Percentiles rank a stretch among this genome's conserved stretches.
These are phyloP conservation scores for Rhombomys opimus DNA, from an alignment of 2,113 vertebrate genomes.

Conservation along the genomic window DNA sequence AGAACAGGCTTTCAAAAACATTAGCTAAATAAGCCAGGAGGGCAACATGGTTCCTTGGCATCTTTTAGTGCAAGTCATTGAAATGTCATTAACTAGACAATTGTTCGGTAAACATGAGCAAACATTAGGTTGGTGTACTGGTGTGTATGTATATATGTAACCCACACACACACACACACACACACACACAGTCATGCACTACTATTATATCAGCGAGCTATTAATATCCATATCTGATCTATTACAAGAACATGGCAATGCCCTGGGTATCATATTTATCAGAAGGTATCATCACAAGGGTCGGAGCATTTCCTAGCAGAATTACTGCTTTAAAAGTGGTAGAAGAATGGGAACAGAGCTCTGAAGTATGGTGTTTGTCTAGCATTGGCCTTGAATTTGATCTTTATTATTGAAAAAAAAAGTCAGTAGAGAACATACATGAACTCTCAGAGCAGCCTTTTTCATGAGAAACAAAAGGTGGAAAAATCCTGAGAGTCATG, in stretches of 20 bases:
- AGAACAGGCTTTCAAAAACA: neutral
- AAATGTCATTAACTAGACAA: neutral
- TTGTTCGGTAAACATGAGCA: neutral
- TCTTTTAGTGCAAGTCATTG: conserved; percentile 51
- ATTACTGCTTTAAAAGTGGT: neutral
- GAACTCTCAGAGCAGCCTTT: neutral
- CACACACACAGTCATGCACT: no score
- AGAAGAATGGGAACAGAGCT: neutral
- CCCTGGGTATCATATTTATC: neutral
- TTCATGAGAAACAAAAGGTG: neutral
- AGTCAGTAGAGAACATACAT: neutral
- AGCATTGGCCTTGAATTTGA: neutral
- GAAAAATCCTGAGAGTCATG: neutral
- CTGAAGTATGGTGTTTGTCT: neutral
- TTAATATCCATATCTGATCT: neutral
- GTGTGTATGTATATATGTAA: conserved; percentile 2
- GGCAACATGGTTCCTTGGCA: neutral
- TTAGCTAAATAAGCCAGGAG: neutral
- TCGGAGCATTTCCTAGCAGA: neutral
- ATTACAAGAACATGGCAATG: conserved; percentile 14
- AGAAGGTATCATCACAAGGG: neutral
- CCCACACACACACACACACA: no score
- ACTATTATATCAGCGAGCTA: neutral
- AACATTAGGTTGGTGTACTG: neutral
- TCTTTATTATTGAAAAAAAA: neutral